Evolutionary conservation across 1,140 invertebrate genomes (phyloP), one percentile per base, ranked within the genome.

Genomic region (Temnothorax curvispinosus): DNA sequence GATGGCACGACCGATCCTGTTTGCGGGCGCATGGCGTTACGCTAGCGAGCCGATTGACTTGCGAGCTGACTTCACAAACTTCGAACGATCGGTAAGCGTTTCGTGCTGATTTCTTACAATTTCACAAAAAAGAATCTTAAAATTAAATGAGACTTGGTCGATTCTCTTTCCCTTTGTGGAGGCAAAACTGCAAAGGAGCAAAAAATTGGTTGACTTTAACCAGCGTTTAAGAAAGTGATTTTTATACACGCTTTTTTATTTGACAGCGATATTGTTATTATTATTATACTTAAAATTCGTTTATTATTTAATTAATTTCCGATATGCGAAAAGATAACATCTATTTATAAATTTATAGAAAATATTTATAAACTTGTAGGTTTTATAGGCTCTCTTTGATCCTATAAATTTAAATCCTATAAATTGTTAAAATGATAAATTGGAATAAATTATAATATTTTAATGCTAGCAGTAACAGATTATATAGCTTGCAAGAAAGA

Each of bases 1-100:
- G 89, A 91, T 91, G 89, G 4, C 87, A 56, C 64, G 4, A 72
- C 32, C 4, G 6, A 7, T 1, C 71, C 38, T 18, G 11, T 15
- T 77, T 21, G 15, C 13, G 41, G 7, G 11, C 0, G 38, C 13
- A 7, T 54, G 52, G 15, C 52, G 50, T 52, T 5, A 38, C 35
- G 9, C 27, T 64, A 9, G 2, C 7, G 27, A 27, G 27, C 32
- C 35, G 27, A 27, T 27, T 0, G 27, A 27, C 27, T 21, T 8
- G 13, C 47, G 18, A 38, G 18, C 5, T 3, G 21, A 72, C 21
- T 21, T 75, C 11, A 27, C 11, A 27, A 27, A 27, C 27, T 27
- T 27, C 27, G 27, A 56, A 38, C 8, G 8, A 38, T 56, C 50
- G 6, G 6, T 56, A 54, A 75, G 4, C 15, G 7, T 52, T 44